A percentile compares a stretch with the other conserved stretches of the same genome.
These are phyloP conservation scores for Acipenser transmontanus DNA, from an alignment of 2,797 vertebrate species.

Conservation along the genomic window DNA sequence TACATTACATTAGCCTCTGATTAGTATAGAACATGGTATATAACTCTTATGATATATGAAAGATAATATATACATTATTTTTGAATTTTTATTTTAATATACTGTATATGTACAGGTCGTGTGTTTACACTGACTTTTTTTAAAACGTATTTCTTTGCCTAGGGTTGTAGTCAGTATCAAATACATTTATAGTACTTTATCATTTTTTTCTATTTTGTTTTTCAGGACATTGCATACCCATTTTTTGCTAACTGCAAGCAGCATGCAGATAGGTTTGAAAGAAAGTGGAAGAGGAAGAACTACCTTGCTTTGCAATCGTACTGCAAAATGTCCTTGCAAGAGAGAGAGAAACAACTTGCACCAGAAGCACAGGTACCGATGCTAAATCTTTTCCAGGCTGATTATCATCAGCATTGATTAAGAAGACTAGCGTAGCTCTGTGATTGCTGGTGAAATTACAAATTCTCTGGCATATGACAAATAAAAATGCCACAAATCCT, in stretches of 20 bases:
- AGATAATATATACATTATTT: too few relatives aligned
- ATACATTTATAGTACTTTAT: too few relatives aligned
- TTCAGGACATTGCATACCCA: slow-evolving; percentile 94
- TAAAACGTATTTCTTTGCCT: too few relatives aligned
- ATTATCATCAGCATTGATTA: neutral
- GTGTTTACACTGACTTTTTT: too few relatives aligned
- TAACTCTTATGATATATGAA: too few relatives aligned
- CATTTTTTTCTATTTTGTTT: slow-evolving; percentile 22
- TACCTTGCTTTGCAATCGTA: slow-evolving; percentile 95
- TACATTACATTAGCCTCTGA: too few relatives aligned
- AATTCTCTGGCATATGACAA: too few relatives aligned
- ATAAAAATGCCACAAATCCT: too few relatives aligned
- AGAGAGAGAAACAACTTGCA: slow-evolving; percentile 88
- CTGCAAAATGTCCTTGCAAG: slow-evolving; percentile 91
- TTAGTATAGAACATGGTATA: too few relatives aligned
- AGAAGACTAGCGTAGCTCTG: neutral
- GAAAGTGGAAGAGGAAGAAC: slow-evolving; percentile 98
- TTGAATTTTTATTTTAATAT: too few relatives aligned
- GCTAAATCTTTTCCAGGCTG: neutral
- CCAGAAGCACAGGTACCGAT: slow-evolving; percentile 86
- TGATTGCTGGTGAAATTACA: slow-evolving; percentile 14
- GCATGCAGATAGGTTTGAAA: slow-evolving; percentile 95
- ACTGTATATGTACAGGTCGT: too few relatives aligned
- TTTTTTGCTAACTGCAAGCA: slow-evolving; percentile 99
- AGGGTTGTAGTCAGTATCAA: too few relatives aligned